Conservation (phyloP, 2,888 invertebrate genomes). For the Tribolium freemani region DNA sequence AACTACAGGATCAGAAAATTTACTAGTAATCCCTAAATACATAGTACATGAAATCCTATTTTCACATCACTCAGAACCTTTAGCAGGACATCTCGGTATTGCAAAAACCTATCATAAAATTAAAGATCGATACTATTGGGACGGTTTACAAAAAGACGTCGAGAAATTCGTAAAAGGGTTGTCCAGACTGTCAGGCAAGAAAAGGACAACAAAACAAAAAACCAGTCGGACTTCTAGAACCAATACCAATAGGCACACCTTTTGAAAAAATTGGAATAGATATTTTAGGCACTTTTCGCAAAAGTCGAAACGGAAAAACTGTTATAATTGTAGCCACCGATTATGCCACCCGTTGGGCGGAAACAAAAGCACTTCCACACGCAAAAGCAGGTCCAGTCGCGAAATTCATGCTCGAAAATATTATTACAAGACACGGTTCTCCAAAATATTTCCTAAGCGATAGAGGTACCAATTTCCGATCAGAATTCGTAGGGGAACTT, state of each 20-base stretch:
- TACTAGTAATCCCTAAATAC: conserved; percentile 46
- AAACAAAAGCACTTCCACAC: conserved; percentile 44
- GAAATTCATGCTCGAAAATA: conserved; percentile 42
- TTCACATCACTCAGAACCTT: conserved; percentile 43
- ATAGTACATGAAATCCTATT: conserved; percentile 46
- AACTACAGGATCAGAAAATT: conserved; percentile 25
- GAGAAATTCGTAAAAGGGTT: not conserved
- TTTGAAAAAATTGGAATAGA: conserved; percentile 23
- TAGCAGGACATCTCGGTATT: conserved; percentile 21
- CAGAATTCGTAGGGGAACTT: conserved; percentile 48
- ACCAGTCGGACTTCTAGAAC: conserved; percentile 26
- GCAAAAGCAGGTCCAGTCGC: conserved; percentile 47
- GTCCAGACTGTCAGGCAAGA: not conserved
- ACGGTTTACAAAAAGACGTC: not conserved
- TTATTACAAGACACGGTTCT: conserved; percentile 40
- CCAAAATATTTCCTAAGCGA: conserved; percentile 41
- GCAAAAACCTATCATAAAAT: conserved; percentile 5
- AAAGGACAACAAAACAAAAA: conserved; percentile 12
- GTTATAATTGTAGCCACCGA: conserved; percentile 53
- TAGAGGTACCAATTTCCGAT: conserved; percentile 44
- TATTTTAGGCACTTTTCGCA: conserved; percentile 6
- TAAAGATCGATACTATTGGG: conserved; percentile 1
- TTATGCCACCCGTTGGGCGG: conserved; percentile 51
- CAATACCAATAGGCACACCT: conserved; percentile 12
- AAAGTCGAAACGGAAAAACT: conserved; percentile 11